Evolutionary conservation across 2,888 invertebrate genomes (phyloP), one percentile per base, ranked within the genome.

Genomic region (Eupithecia subumbrata): DNA sequence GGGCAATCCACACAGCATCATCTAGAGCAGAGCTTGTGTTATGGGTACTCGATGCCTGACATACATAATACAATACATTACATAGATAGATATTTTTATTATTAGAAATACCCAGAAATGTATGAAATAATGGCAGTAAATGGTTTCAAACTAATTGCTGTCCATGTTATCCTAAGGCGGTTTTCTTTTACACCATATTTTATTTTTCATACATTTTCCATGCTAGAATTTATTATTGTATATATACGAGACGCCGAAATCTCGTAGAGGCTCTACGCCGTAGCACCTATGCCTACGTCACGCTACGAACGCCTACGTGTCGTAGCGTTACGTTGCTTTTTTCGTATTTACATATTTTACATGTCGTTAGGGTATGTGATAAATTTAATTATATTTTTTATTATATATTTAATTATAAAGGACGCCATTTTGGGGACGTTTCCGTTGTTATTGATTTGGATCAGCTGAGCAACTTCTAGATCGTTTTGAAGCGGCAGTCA

Each of bases 181-280:
- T 25, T 25, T 25, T 25, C 14, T 60, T 25, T 25, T 25, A 22
- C 25, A 25, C 11, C 56, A 22, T 56, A 14, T 25, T 25, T 30
- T 16, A 63, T 63, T 63, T 63, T 63, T 63, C 14, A 25, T 25
- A 63, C 25, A 9, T 60, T 45, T 45, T 4, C 7, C 48, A 48
- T 48, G 18, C 18, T 18, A 63, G n/a, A 63, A 25, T 4, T 30
- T 30, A 30, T 30, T 30, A 30, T 63, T 60, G 60, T 25, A 25
- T 60, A 5, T 60, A 14, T 16, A 25, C 25, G 16, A 30, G n/a
- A 63, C 25, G 11, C 22, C 25, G 25, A 63, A 63, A 63, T 63
- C 30, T 63, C 30, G 63, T 63, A 63, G 64, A 34, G 64, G 5
- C 18, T 56, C 56, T 56, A 56, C 56, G 56, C 56, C 56, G 56